Evolutionary conservation across 2,888 invertebrate species (phyloP).

Genomic region (Caenorhabditis virilis): DNA sequence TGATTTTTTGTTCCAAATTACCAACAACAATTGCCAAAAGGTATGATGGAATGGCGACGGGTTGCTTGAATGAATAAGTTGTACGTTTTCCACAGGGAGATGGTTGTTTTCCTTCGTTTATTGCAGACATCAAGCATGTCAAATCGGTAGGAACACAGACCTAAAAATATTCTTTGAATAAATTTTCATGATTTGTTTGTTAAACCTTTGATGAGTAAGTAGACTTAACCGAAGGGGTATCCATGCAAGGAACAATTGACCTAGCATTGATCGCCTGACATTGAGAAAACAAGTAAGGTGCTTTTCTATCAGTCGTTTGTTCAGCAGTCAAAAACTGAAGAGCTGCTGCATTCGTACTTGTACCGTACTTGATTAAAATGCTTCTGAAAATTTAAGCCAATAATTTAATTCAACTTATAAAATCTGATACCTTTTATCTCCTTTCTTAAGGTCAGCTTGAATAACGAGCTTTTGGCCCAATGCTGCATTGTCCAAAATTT

Average conservation of each 20-base stretch:
- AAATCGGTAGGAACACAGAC: conserved; percentile 79
- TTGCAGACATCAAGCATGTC: conserved; percentile 88
- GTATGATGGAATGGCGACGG: conserved; percentile 85
- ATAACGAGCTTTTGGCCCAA: conserved; percentile 36
- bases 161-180: conserved; percentile 69
- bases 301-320: conserved; percentile 83
- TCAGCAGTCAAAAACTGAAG: conserved; percentile 85
- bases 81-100: conserved; percentile 30
- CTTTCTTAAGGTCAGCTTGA: conserved; percentile 12
- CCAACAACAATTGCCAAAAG: conserved; percentile 88
- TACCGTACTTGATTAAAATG: conserved; percentile 77
- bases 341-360: conserved; percentile 80
- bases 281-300: conserved; percentile 78
- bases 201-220: conserved; percentile 77
- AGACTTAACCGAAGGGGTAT: conserved; percentile 85
- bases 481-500: conserved; percentile 23
- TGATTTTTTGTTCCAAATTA: conserved; percentile 74
- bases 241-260: conserved; percentile 87
- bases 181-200: background rate
- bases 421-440: conserved; percentile 14
- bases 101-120: conserved; percentile 35
- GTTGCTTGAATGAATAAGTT: conserved; percentile 63
- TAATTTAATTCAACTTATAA: too few relatives aligned
- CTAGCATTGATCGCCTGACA: conserved; percentile 82
- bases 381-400: conserved; percentile 26